Base-by-base conservation (phyloP, 2,113 vertebrate genomes). In the Bubalus kerabau region DNA sequence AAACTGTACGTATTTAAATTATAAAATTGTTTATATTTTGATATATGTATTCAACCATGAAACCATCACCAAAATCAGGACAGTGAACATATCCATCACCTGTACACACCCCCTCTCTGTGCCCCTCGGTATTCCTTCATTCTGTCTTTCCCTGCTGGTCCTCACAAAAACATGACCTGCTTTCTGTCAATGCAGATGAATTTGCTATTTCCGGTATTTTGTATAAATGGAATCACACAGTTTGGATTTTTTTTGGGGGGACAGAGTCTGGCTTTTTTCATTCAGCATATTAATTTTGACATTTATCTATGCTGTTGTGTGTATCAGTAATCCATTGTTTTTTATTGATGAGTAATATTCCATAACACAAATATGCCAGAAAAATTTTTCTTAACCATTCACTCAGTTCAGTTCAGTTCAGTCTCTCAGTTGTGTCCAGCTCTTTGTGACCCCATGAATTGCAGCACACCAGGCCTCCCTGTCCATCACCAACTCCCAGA, bases 31-130 rank as follows among this genome's bases (percentile, higher is more conserved):
- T 64, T 7, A 23, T 9, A 78, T 86, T 52, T 85, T 80, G 71
- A 36, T 40, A 23, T 89, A 56, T 4, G 7, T 36, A 28, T 54
- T 91, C n/a, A 91, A 48, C 21, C 17, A 36, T 2, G 52, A 92
- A 71, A 32, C 5, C 48, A 62, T 67, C 71, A 30, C 21, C 6
- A 15, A 48, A 54, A 14, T 46, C 13, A 48, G 50, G 23, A 52
- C 1, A 43, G 13, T 17, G 30, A 30, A 46, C 7, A 6, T 2
- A 59, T 8, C 26, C 16, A n/a, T 74, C 40, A 14, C 28, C 12
- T 21, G 1, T 8, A 23, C 28, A 67, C 2, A 0, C 4, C 56
- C 30, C 5, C 48, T 2, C 21, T n/a, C 52, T 7, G 0, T 14
- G 24, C 1, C 17, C 12, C 5, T 48, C 43, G 30, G 17, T 23